Conservation (phyloP, 2,888 invertebrate species). For the Copidosoma aretas region DNA sequence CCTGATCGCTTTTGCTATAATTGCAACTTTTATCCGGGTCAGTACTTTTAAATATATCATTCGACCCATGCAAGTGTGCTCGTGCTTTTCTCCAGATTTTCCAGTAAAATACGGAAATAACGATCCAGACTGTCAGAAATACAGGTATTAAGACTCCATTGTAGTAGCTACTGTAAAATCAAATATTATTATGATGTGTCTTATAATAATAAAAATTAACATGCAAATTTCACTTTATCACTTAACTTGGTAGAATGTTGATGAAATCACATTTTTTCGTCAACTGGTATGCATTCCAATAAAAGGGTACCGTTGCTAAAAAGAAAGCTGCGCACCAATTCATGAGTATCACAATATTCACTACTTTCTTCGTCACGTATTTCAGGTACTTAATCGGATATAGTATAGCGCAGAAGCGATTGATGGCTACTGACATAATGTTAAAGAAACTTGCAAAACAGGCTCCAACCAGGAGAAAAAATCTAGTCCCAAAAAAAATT, state of each 20-base stretch:
- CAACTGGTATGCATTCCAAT: conserved; percentile 79
- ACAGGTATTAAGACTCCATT: too few relatives aligned
- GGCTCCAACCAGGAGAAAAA: conserved; percentile 77
- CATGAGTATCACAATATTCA: conserved; percentile 69
- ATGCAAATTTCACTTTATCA: too few relatives aligned
- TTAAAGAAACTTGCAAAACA: conserved; percentile 82
- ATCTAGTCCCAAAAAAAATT: conserved; percentile 60
- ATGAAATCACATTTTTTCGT: conserved; percentile 63
- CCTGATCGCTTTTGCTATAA: too few relatives aligned
- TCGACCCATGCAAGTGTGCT: too few relatives aligned
- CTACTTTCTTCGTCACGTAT: conserved; percentile 74
- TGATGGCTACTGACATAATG: conserved; percentile 79
- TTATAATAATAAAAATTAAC: too few relatives aligned
- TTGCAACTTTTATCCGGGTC: too few relatives aligned
- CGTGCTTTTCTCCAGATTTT: too few relatives aligned
- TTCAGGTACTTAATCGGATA: conserved; percentile 78
- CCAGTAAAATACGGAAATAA: too few relatives aligned
- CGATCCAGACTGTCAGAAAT: too few relatives aligned
- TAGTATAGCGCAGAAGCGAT: conserved; percentile 80
- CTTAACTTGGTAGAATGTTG: conserved; percentile 51
- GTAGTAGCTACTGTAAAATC: too few relatives aligned
- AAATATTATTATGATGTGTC: too few relatives aligned
- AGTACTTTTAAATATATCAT: too few relatives aligned
- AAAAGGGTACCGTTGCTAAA: conserved; percentile 74
- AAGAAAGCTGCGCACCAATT: conserved; percentile 74